Evolutionary conservation across 2,888 invertebrate genomes (phyloP), one percentile per base, ranked within the genome.

Genomic region (Lasioglossum vierecki): DNA sequence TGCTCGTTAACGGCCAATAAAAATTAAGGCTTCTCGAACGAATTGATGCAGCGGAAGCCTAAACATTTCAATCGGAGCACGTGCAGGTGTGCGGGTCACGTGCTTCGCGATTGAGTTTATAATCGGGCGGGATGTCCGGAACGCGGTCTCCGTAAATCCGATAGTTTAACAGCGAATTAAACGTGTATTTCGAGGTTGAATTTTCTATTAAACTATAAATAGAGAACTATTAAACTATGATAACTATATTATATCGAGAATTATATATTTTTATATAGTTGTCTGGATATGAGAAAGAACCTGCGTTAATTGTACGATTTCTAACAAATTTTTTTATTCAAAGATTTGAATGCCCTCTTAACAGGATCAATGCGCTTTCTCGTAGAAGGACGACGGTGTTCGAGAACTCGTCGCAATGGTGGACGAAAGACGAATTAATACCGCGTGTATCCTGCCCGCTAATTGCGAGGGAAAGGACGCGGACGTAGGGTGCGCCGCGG

Each of bases 401-500:
- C 77, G n/a, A 41, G 44, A 35, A 35, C 13, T 6, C 15, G 66
- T 30, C 57, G 82, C 86, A 84, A 85, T 87, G 85, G 80, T 78
- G 82, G 75, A 74, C 76, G 76, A 76, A 18, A 30, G 22, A 15
- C 30, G 87, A 88, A 89, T 90, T 90, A 90, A 86, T 80, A 80
- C 73, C 72, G 70, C n/a, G 77, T 49, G 85, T 18, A 30, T 66
- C 60, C 84, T 87, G 88, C 68, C 68, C 80, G 72, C 84, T 90
- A 91, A 90, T 90, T 90, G 90, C 90, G 90, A 91, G 83, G 84
- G 89, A 82, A 89, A 84, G 82, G 79, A 57, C 53, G 9, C 53
- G n/a, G n/a, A n/a, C n/a, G 57, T n/a, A 11, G 57, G n/a, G n/a
- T 3, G 57, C 9, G n/a, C 9, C 57, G 9, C 4, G 57, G 3